These are phyloP conservation scores for Salvelinus sp. DNA, from an alignment of 2,113 vertebrate genomes.

Conservation along the genomic window DNA sequence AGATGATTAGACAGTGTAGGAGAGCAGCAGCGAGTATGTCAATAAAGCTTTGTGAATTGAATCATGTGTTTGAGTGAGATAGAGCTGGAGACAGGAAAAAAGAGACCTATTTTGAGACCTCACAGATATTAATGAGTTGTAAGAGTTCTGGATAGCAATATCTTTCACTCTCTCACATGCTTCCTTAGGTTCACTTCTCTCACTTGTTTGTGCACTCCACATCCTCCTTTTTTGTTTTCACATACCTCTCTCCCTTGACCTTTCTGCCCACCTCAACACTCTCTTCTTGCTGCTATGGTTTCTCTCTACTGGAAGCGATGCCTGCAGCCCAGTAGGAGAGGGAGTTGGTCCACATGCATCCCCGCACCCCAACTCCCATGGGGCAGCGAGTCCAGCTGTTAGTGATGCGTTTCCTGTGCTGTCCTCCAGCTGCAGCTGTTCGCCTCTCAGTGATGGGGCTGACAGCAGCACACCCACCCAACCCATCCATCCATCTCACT, in stretches of 20 bases:
- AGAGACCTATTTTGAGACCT: too few species aligned
- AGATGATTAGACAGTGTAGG: slow-evolving; percentile 3
- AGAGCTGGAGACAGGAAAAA: too few species aligned
- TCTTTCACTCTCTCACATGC: not conserved
- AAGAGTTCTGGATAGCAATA: not conserved
- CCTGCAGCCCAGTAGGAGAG: not conserved
- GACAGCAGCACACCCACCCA: not conserved
- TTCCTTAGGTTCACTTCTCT: not conserved
- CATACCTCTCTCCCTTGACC: too few species aligned
- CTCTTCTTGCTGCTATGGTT: not conserved
- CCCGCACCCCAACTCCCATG: not conserved
- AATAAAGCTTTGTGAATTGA: not conserved
- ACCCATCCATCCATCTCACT: slow-evolving; percentile 1
- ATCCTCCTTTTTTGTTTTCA: not conserved
- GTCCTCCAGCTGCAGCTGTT: slow-evolving; percentile 13
- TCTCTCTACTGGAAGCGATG: not conserved
- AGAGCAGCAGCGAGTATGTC: not conserved
- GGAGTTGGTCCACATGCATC: not conserved
- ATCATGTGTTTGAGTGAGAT: not conserved
- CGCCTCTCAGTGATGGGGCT: not conserved
- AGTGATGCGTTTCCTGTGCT: not conserved
- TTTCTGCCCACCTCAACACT: not conserved
- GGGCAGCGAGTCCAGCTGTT: slow-evolving; percentile 21
- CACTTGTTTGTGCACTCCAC: not conserved
- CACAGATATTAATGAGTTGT: not conserved